A percentile compares a stretch with the other conserved stretches of the same genome.
phyloP scores from a whole-genome alignment of 2,797 vertebrate genomes.

The Otolemur crassicaudatus region DNA sequence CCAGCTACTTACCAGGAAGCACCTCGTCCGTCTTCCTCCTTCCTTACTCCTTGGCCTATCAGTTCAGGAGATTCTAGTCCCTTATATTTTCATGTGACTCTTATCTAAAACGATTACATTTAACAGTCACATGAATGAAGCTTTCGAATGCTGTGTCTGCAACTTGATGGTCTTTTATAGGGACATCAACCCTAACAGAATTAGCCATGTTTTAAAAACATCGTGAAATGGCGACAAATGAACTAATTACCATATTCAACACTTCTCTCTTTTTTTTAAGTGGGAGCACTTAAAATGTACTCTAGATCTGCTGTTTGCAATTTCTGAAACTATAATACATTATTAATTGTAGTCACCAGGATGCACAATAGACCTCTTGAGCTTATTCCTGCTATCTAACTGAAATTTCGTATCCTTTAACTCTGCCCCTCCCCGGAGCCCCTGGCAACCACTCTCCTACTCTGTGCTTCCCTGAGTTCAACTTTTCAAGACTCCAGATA shows the following conservation, averaged over 20 bases:
- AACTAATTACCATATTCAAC: background rate
- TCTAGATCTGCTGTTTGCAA: background rate
- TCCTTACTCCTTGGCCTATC: background rate
- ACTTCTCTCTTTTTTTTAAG: background rate
- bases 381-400: background rate
- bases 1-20: background rate
- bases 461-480: background rate
- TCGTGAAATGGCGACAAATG: background rate
- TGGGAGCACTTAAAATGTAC: background rate
- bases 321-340: background rate
- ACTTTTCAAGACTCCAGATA: background rate
- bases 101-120: constrained; percentile 3
- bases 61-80: background rate
- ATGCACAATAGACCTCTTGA: background rate
- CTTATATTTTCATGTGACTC: background rate
- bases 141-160: background rate
- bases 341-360: background rate
- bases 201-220: background rate
- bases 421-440: background rate
- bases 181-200: background rate
- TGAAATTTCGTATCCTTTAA: background rate
- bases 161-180: background rate
- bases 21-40: background rate
- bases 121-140: background rate
- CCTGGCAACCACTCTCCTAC: background rate